Evolutionary conservation across 1,140 invertebrate species (phyloP).

Genomic region (Macrocentrus cingulum): DNA sequence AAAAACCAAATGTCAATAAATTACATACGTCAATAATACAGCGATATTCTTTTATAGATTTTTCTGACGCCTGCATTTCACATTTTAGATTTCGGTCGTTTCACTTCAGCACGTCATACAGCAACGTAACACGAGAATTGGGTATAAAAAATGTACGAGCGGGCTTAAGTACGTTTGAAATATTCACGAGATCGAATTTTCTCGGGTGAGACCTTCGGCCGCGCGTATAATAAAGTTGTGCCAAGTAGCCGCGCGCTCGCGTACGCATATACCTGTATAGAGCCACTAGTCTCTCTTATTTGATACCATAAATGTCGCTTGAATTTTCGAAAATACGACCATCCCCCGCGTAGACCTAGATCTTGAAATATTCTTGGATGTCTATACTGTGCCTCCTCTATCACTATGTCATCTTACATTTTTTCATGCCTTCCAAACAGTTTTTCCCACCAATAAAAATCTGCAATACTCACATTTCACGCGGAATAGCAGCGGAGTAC

Average conservation of each 20-base stretch:
- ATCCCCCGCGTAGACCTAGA: too few species aligned
- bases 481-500: constrained; percentile 62
- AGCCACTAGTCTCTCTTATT: not conserved
- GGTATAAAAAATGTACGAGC: constrained; percentile 49
- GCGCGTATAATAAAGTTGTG: constrained; percentile 9
- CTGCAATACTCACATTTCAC: constrained; percentile 66
- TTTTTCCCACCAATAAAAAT: not conserved
- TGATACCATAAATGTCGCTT: not conserved
- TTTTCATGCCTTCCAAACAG: too few species aligned
- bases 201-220: not conserved
- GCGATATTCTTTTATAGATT: too few species aligned
- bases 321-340: not conserved
- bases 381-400: not conserved
- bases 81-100: constrained; percentile 11
- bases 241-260: not conserved
- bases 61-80: constrained; percentile 4
- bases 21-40: too few species aligned
- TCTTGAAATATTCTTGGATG: not conserved
- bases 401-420: not conserved
- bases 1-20: too few species aligned
- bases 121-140: constrained; percentile 41
- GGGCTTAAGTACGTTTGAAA: constrained; percentile 45
- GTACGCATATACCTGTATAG: not conserved
- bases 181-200: constrained; percentile 41
- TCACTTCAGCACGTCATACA: constrained; percentile 20